Evolutionary conservation across 1,140 invertebrate species (phyloP), one percentile per base, ranked within the genome.

Genomic region (Lepidostoma basale): DNA sequence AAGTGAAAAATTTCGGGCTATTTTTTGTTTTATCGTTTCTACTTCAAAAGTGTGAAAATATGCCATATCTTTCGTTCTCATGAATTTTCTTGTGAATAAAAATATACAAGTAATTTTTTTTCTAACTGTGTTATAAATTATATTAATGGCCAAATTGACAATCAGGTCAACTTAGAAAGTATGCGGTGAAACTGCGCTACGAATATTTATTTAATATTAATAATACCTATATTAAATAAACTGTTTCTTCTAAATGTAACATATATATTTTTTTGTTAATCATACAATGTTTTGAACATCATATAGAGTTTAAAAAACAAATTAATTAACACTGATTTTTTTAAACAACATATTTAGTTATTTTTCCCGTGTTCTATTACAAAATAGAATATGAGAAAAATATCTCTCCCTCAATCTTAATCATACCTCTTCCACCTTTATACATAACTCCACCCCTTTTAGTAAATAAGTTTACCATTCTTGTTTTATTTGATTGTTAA

Each of bases 61-160:
- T 30, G 14, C 12, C 28, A 54, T 30, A 54, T 54, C 49, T 28
- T 54, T 54, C 23, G 28, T 54, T 54, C 30, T n/a, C 23, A 28
- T 8, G 4, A 6, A 30, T 3, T n/a, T 33, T 33, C 30, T 33
- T 54, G 25, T 54, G 49, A 54, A 54, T 33, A 16, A 33, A 47
- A 47, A 22, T 47, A 47, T 47, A 14, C 49, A 26, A 28, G 14
- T 28, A 54, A 54, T n/a, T n/a, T n/a, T n/a, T n/a, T n/a, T 28
- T 54, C 12, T 26, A 52, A 52, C 47, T 47, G 44, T 47, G 44
- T 47, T 47, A 47, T 18, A 22, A 47, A 47, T n/a, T 12, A 10
- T 47, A 25, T 18, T 47, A 8, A 47, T 47, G 49, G 49, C 49
- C 49, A 54, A 54, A 54, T 30, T 54, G 49, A 54, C 49, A 54